Evolutionary conservation across 2,113 vertebrate genomes (phyloP), one percentile per base, ranked within the genome.

Genomic region (Poecilia latipinna): DNA sequence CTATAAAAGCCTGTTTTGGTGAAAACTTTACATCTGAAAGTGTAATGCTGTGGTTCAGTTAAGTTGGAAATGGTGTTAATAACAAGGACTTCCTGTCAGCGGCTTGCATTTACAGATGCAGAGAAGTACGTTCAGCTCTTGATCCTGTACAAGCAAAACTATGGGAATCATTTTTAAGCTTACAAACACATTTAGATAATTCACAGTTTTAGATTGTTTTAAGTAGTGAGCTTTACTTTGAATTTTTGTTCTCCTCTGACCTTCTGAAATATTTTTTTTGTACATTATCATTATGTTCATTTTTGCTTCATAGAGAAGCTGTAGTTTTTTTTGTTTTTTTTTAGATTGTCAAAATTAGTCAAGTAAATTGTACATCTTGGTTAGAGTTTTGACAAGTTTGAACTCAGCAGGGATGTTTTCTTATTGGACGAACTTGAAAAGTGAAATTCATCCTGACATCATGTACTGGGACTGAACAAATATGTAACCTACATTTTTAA

Each of bases 161-260:
- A 48, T 48, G 24, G 24, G 24, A n/a, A 11, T 57, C n/a, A 7
- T 24, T 54, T 7, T 44, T 61, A 66, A 54, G 19, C 24, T 61
- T 15, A 4, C 61, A 70, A 77, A 64, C 22, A 31, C 35, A 72
- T 80, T 74, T n/a, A 54, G 68, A 48, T 8, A 26, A 17, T 26
- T 67, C 33, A 51, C 32, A 68, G 42, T 39, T 26, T 17, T 0
- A 8, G 8, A 32, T 10, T 54, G 37, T 68, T 42, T 2, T 62
- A 24, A 70, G 31, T 37, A 4, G 54, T 31, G n/a, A 13, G 19
- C 8, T 29, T 80, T 35, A 61, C 64, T 70, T 6, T 39, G 26
- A 42, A n/a, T 73, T 63, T 72, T 48, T 26, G 29, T 19, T 48
- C 4, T 64, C 68, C 11, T 48, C 8, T 24, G 29, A 51, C n/a